Percentiles rank a stretch among this genome's conserved stretches.
Conservation (phyloP, 2,113 vertebrate species). For the Sturnira hondurensis region DNA sequence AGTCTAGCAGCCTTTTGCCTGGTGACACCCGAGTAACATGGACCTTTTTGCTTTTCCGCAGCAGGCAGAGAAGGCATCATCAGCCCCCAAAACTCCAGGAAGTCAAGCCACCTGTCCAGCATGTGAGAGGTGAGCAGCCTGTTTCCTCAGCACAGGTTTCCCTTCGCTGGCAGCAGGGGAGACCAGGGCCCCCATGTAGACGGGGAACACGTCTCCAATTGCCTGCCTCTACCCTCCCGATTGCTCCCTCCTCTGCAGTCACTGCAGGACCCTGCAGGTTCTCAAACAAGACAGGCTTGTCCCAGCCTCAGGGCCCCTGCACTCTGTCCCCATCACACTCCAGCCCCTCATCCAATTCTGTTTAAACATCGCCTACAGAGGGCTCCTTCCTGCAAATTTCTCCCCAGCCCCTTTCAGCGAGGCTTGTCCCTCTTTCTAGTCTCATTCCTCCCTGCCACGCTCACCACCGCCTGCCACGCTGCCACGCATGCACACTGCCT, state of each 20-base stretch:
- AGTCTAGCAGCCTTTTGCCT: neutral
- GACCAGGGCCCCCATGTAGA: accelerated
- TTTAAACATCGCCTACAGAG: neutral
- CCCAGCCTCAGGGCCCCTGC: neutral
- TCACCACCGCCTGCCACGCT: accelerated
- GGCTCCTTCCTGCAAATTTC: neutral
- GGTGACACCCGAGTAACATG: neutral
- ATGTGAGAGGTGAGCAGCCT: neutral
- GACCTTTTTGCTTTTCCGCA: neutral
- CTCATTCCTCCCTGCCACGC: neutral
- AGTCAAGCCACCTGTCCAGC: too few relatives aligned
- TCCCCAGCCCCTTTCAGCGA: accelerated
- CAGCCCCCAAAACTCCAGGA: neutral
- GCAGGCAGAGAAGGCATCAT: neutral
- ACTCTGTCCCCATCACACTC: neutral
- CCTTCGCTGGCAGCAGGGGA: too few relatives aligned
- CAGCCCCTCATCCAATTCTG: neutral
- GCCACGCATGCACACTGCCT: too few relatives aligned
- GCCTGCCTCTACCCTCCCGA: accelerated
- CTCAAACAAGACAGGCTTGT: accelerated
- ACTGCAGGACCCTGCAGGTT: accelerated
- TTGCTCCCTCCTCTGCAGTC: neutral
- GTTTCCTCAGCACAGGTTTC: neutral
- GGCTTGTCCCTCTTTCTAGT: neutral
- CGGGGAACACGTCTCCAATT: accelerated